Evolutionary conservation across 1,140 invertebrate species (phyloP), one percentile per base, ranked within the genome.

Genomic region (Palaemon carinicauda): DNA sequence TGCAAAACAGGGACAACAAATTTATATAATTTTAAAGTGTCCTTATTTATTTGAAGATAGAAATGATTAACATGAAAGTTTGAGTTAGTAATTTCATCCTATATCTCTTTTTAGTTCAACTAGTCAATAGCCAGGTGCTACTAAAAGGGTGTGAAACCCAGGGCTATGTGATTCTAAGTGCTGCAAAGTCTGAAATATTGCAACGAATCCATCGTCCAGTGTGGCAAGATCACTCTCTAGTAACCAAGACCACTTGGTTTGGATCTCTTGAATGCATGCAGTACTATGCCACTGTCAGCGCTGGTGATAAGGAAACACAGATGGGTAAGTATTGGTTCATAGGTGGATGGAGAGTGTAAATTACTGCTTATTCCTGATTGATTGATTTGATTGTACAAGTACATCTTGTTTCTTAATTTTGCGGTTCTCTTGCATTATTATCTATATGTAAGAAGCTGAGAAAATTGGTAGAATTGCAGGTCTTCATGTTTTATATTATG

Each of bases 251-350:
- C 1, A 98, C 98, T 0, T 99, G 98, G 97, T 95, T 96, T 74
- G 97, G 98, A 12, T 95, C 96, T 80, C 93, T 99, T 1, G 97
- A 98, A 91, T 98, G 97, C 91, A 99, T 99, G 97, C 98, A 99
- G 94, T 99, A 99, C 92, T 99, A 99, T 93, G 97, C 97, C 2
- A 99, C 98, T 41, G 97, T 99, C 33, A 96, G 95, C 91, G 95
- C 95, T 53, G 96, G 95, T 17, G 95, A 96, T 90, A 93, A 94
- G 54, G 95, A 96, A 92, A 90, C 91, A 5, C 89, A 89, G 33
- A 90, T 89, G 88, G 89, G 88, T 90, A 71, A 53, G 80, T 60
- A 41, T 41, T 41, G 7, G 41, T 1, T 41, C 41, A 0, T 41
- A 41, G 41, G 5, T 41, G 0, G 41, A 9, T 41, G 7, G 41